A percentile compares a stretch with the other conserved stretches of the same genome.
Conservation (phyloP, 2,888 invertebrate genomes). For the Argyresthia goedartella region DNA sequence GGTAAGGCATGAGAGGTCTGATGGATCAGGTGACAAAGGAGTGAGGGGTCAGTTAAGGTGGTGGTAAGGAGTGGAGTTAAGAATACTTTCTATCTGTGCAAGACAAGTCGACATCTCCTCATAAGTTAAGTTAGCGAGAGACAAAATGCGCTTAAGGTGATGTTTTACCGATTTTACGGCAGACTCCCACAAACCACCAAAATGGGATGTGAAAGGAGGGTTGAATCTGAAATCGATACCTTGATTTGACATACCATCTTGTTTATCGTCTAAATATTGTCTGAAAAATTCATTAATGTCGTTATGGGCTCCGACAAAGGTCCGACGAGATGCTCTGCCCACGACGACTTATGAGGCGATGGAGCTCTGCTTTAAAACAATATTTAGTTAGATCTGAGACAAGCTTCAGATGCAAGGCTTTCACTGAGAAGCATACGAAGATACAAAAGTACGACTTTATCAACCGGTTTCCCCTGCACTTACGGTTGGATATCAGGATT, state of each 20-base stretch:
- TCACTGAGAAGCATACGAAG: slow-evolving; percentile 10
- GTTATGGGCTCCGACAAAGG: slow-evolving; percentile 18
- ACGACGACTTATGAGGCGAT: slow-evolving; percentile 10
- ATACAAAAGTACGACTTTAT: slow-evolving; percentile 10
- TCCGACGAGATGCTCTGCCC: slow-evolving; percentile 21
- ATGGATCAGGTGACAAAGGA: too few species aligned
- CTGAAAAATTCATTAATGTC: slow-evolving; percentile 15
- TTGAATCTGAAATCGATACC: slow-evolving; percentile 17
- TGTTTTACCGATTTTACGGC: slow-evolving; percentile 4
- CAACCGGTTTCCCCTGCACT: slow-evolving; percentile 6
- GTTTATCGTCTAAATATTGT: slow-evolving; percentile 5
- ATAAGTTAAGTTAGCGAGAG: slow-evolving; percentile 1
- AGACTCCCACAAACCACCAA: slow-evolving; percentile 13
- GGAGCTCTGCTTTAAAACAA: slow-evolving; percentile 1
- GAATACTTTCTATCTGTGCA: slow-evolving; percentile 3
- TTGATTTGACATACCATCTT: slow-evolving; percentile 17
- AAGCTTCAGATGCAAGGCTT: slow-evolving; percentile 10
- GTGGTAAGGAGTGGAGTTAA: slow-evolving; percentile 3
- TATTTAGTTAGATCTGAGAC: slow-evolving; percentile 9
- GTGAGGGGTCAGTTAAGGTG: too few species aligned
- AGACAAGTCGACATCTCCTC: slow-evolving; percentile 6
- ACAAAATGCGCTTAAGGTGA: slow-evolving; percentile 6
- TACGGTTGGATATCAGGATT: slow-evolving; percentile 5
- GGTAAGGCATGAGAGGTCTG: too few species aligned
- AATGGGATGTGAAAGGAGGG: slow-evolving; percentile 18